phyloP scores from a whole-genome alignment of 2,797 vertebrate genomes.

The Garrulus glandarius region DNA sequence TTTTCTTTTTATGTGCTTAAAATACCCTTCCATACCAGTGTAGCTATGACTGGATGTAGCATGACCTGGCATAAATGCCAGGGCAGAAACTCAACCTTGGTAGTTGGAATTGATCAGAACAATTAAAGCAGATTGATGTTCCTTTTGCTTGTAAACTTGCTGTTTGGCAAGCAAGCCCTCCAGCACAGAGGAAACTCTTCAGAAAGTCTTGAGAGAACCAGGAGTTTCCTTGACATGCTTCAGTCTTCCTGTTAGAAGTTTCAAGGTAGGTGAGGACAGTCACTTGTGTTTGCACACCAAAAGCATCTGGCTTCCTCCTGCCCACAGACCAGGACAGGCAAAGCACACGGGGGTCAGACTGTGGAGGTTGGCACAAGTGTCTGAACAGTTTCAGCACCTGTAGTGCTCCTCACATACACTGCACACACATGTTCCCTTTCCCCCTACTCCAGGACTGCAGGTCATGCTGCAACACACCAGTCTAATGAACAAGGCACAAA shows the following conservation, averaged over 20 bases:
- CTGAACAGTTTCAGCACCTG: background rate
- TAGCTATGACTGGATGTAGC: background rate
- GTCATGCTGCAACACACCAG: background rate
- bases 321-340: background rate
- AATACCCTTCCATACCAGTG: background rate
- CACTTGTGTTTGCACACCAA: background rate
- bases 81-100: background rate
- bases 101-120: background rate
- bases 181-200: background rate
- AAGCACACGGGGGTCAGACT: background rate
- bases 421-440: fast-evolving
- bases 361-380: background rate
- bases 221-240: background rate
- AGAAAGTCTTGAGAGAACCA: background rate
- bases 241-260: background rate
- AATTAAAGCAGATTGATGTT: background rate
- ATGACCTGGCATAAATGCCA: background rate
- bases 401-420: background rate
- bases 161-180: background rate
- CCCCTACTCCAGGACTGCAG: background rate
- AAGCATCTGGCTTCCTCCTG: background rate
- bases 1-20: background rate
- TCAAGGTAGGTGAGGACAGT: background rate
- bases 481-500: background rate
- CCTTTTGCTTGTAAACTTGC: background rate